Percentiles rank a stretch among this genome's conserved stretches.
Evolutionary conservation across 1,140 invertebrate species (phyloP).

Genomic region (Ectropis grisescens): DNA sequence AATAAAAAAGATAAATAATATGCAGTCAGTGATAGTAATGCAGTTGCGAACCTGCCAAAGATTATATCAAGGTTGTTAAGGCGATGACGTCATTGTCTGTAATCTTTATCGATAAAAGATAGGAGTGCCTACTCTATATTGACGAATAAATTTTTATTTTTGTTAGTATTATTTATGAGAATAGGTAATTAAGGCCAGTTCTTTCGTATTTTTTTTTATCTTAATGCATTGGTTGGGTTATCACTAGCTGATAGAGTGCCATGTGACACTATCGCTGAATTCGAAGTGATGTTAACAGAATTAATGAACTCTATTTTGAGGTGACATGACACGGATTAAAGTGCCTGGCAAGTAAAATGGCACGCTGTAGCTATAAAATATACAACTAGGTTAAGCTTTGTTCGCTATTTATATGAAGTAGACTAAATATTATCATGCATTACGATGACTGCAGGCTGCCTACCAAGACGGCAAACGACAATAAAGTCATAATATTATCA

Average conservation of each 20-base stretch:
- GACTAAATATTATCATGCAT: too few species aligned
- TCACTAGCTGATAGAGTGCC: constrained; percentile 54
- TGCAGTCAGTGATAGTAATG: constrained; percentile 23
- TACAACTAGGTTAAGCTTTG: too few species aligned
- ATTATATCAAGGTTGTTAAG: constrained; percentile 35
- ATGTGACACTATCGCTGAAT: constrained; percentile 58
- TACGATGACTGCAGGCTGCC: too few species aligned
- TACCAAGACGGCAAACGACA: too few species aligned
- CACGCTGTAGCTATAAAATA: too few species aligned
- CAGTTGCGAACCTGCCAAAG: constrained; percentile 45
- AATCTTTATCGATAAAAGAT: constrained; percentile 34
- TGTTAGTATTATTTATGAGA: constrained; percentile 21
- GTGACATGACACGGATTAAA: too few species aligned
- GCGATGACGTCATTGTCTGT: constrained; percentile 45
- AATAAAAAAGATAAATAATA: constrained; percentile 49
- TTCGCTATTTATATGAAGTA: too few species aligned
- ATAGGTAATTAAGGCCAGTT: constrained; percentile 43
- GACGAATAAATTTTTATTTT: constrained; percentile 6
- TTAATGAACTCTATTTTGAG: too few species aligned
- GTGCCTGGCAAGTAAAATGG: too few species aligned
- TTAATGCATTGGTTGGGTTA: constrained; percentile 57
- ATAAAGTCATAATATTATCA: too few species aligned
- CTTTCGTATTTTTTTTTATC: constrained; percentile 54
- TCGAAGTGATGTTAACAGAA: too few species aligned
- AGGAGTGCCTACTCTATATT: constrained; percentile 5